Evolutionary conservation across 2,888 invertebrate species (phyloP), one percentile per base, ranked within the genome.

Genomic region (Drosophila mimica): DNA sequence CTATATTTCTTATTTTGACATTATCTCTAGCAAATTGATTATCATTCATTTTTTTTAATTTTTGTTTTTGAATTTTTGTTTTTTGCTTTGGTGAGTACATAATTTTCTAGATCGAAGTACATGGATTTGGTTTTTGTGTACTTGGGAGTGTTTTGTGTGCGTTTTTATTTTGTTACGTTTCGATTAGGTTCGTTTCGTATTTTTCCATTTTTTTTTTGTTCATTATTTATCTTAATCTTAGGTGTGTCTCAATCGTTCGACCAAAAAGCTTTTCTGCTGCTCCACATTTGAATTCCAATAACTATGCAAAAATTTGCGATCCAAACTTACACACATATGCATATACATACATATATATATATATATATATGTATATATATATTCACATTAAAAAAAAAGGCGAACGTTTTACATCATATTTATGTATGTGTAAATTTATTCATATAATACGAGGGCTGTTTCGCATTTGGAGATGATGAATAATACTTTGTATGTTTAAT

Each of bases 161-260:
- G 65, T 38, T 49, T 49, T 49, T 25, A 46, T 48, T 57, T 59
- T 43, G 15, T 46, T 56, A 54, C 46, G 13, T 54, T 43, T 51
- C 28, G 17, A 51, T n/a, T 49, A 51, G 46, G 11, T 51, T 60
- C 53, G 28, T 48, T 49, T 53, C 7, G 46, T 25, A 46, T 20
- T 48, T 25, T 25, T 25, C 25, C 25, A 25, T 25, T 25, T 43
- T 20, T 54, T 8, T 17, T 30, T 49, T 43, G n/a, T 60, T n/a
- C 33, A n/a, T 20, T 43, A 31, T 54, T 48, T 66, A 61, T 70
- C 82, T 85, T 83, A 88, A 81, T 73, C 62, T 66, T 82, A 83
- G 67, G 83, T 79, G 56, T 71, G 51, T 34, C 59, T 58, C 28
- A 74, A 64, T 59, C 62, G 33, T 30, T 58, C 28, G 69, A 54